Evolutionary conservation across 2,888 invertebrate genomes (phyloP).

Genomic region (Tetragonisca angustula): DNA sequence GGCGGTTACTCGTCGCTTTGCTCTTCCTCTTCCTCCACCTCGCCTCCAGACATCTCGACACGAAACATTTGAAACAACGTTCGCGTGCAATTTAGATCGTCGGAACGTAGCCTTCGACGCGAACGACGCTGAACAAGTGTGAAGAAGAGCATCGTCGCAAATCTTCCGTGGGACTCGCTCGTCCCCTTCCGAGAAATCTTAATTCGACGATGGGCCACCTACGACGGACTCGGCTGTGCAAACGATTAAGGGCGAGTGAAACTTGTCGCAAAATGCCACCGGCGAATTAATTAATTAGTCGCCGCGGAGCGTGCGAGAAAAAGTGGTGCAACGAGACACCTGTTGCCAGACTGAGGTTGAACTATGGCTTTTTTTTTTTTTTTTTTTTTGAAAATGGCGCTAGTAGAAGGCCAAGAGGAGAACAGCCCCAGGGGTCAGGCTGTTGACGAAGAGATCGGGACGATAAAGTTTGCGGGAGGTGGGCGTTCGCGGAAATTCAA

Average conservation of each 20-base stretch:
- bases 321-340: not conserved
- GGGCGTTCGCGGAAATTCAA: not conserved
- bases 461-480: not conserved
- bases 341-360: not conserved
- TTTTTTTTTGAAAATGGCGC: not conserved
- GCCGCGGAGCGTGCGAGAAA: not conserved
- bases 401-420: not conserved
- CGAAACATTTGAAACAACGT: too few species aligned
- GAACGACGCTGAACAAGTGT: slow-evolving; percentile 32
- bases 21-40: not conserved
- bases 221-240: not conserved
- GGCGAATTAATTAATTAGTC: not conserved
- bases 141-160: slow-evolving; percentile 34
- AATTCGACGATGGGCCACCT: slow-evolving; percentile 55
- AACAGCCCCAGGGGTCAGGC: too few species aligned
- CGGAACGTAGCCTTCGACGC: slow-evolving; percentile 3
- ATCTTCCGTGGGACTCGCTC: slow-evolving; percentile 48
- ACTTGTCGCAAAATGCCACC: too few species aligned
- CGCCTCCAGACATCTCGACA: too few species aligned
- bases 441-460: too few species aligned
- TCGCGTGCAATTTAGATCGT: not conserved
- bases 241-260: too few species aligned
- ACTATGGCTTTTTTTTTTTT: not conserved
- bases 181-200: slow-evolving; percentile 47
- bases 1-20: not conserved